A percentile compares a stretch with the other conserved stretches of the same genome.
These are phyloP conservation scores for Lytechinus variegatus DNA, from an alignment of 35 echinoderm and acorn worm genomes.

Conservation along the genomic window DNA sequence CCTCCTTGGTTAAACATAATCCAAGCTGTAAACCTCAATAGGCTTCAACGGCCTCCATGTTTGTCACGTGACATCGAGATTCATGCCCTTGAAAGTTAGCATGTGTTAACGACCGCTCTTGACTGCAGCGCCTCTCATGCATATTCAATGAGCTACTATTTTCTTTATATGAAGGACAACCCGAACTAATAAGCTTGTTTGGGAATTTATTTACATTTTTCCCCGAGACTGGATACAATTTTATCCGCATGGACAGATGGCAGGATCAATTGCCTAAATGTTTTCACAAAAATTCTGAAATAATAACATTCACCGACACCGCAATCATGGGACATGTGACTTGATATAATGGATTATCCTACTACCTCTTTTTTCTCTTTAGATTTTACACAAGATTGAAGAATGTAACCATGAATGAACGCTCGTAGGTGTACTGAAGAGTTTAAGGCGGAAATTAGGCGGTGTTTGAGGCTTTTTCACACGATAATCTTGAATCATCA, in stretches of 20 bases:
- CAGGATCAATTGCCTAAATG: background rate
- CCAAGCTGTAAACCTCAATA: no score
- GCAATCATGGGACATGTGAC: background rate
- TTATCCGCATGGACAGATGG: background rate
- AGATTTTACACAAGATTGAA: background rate
- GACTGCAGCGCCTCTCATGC: background rate
- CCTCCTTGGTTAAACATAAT: no score
- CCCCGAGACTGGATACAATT: background rate
- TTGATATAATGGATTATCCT: background rate
- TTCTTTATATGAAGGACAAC: background rate
- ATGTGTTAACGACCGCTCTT: background rate
- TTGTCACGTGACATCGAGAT: background rate
- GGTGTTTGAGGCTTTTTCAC: no score
- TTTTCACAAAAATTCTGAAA: conserved; percentile 4
- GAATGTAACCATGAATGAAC: background rate
- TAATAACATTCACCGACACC: background rate
- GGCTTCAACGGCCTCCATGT: background rate
- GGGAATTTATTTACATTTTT: background rate
- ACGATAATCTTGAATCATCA: no score
- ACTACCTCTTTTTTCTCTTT: background rate
- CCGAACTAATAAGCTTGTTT: background rate
- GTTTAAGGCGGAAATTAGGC: no score
- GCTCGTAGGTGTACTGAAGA: background rate
- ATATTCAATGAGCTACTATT: background rate
- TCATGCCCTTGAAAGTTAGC: background rate